Base-by-base conservation (phyloP, 2,888 invertebrate species). In the Amphipoea lucens region DNA sequence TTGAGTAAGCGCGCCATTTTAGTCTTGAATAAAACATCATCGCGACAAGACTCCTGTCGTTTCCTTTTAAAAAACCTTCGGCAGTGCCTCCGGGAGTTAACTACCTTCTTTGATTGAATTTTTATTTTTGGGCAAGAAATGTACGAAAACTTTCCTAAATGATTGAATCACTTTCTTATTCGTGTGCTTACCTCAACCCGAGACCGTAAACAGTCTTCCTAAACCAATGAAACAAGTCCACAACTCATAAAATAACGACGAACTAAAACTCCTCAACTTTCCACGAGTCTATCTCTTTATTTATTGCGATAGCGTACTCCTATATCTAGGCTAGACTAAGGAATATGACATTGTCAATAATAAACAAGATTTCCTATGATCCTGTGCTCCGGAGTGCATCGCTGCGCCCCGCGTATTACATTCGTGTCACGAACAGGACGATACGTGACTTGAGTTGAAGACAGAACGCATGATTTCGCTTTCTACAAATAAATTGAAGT, bases 301-400 rank as follows among this genome's bases (percentile, higher is more conserved):
- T 17, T 82, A 82, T 72, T 82, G 68, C 2, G 7, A 17, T 1
- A 12, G 48, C 57, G 62, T 40, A 20, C 29, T 82, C 45, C 9
- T 48, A 29, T 63, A 76, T 82, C 81, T 54, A 67, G 76, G 51
- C 77, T 62, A 63, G 70, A 29, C 54, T 74, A 48, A 74, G 68
- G 7, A 76, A 84, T 71, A 85, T 75, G 77, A 63, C 29, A 83
- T 40, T 69, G 69, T 66, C 72, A 76, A 78, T 85, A 85, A 66
- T 76, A 76, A 80, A 81, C 71, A 79, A 79, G 74, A 78, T 81
- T 78, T 71, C n/a, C 74, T 82, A 57, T 69, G 76, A 79, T 74
- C 74, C 54, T 60, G 60, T n/a, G 40, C 36, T 17, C 14, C 54
- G 51, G 54, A 68, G 65, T 85, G 83, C 79, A 82, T 76, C 48